A percentile compares a stretch with the other conserved stretches of the same genome.
These are phyloP conservation scores for Drosophila austrosaltans DNA, from an alignment of 2,888 invertebrate genomes.

Conservation along the genomic window DNA sequence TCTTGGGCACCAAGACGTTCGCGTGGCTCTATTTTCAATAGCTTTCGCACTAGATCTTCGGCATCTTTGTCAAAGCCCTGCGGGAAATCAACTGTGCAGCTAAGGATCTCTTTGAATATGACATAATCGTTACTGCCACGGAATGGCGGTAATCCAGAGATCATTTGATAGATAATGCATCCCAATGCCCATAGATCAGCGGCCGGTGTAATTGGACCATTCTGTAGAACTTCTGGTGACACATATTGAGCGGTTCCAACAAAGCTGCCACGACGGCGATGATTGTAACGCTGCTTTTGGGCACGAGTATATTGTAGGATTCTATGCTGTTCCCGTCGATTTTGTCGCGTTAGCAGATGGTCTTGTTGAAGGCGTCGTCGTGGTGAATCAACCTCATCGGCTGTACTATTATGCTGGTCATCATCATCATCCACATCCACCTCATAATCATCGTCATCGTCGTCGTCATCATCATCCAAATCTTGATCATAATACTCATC, in stretches of 20 bases:
- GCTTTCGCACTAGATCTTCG: slow-evolving; percentile 93
- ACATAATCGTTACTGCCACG: slow-evolving; percentile 96
- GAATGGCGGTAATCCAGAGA: slow-evolving; percentile 96
- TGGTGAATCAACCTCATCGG: slow-evolving; percentile 58
- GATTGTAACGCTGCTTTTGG: slow-evolving; percentile 78
- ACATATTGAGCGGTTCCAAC: slow-evolving; percentile 99
- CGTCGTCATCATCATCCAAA: slow-evolving; percentile 53
- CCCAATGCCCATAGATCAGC: slow-evolving; percentile 99
- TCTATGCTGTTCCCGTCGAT: slow-evolving; percentile 17
- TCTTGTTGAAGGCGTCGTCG: slow-evolving; percentile 47
- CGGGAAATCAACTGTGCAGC: slow-evolving; percentile 95
- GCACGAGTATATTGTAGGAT: slow-evolving; percentile 10
- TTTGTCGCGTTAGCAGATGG: slow-evolving; percentile 81
- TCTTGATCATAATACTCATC: slow-evolving; percentile 58
- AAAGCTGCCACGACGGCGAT: slow-evolving; percentile 89
- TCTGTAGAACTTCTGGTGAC: slow-evolving; percentile 96
- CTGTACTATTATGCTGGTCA: slow-evolving; percentile 8
- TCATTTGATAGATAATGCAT: slow-evolving; percentile 98
- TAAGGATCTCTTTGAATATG: slow-evolving; percentile 97
- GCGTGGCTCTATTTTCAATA: slow-evolving; percentile 92
- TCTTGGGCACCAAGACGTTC: slow-evolving; percentile 93
- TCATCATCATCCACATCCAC: slow-evolving; percentile 40
- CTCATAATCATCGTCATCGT: slow-evolving; percentile 42
- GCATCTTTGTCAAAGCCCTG: slow-evolving; percentile 94
- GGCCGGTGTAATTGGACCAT: slow-evolving; percentile 89